Base-by-base conservation (phyloP, 2,797 vertebrate genomes). In the Gallinago stenura region DNA sequence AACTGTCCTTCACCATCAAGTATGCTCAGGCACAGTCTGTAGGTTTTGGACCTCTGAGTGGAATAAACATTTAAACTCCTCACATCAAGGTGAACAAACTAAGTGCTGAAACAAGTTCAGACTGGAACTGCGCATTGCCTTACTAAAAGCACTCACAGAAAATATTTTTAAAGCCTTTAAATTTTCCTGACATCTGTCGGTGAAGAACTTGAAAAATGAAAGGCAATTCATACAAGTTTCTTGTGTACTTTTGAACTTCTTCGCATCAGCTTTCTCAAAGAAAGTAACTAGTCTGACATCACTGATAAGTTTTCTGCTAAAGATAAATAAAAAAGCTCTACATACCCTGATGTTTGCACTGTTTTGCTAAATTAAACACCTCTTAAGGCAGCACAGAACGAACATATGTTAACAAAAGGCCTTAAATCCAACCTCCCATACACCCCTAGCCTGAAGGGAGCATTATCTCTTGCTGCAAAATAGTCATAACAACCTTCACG, bases 71-170 rank as follows among this genome's bases (percentile, higher is more conserved):
- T 58, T 37, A 48, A 92, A 26, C 18, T 37, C 9, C 50, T 68
- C 31, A 13, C 48, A 65, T 30, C 24, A 70, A 89, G 60, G 37
- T 89, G 87, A 91, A 77, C 84, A 75, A 89, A 53, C 9, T 35
- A 80, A 77, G 24, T 24, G 61, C 22, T 61, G 19, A 81, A 91
- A 87, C 89, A 95, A 90, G 95, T 87, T 80, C 58, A 75, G 89
- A 81, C 92, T 86, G 43, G 79, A 92, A 54, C 11, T 11, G 53
- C 85, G 75, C 31, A n/a, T n/a, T 91, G 93, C 69, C 79, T 85
- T 41, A 75, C 35, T 54, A 54, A 83, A 88, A 85, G 61, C 61
- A 72, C 61, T 58, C 76, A 91, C 51, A 54, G 84, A 73, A 87
- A 87, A 65, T 57, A 85, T 61, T 87, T 89, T 71, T 61, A 78